Conservation (phyloP, 2,888 invertebrate species). For the Thysanoteuthis rhombus region DNA sequence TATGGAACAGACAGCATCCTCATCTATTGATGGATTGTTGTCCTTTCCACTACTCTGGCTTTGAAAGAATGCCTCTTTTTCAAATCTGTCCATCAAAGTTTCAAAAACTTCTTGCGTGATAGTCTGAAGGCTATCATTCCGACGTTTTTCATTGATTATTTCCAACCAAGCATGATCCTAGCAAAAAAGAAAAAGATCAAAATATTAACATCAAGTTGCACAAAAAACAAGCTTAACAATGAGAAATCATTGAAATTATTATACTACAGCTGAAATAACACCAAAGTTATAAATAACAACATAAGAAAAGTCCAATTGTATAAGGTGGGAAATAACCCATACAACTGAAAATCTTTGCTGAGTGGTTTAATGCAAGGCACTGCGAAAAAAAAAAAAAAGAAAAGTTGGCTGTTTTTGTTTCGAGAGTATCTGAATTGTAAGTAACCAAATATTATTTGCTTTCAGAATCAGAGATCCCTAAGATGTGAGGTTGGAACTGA, state of each 20-base stretch:
- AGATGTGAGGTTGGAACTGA: no score
- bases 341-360: no score
- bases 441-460: no score
- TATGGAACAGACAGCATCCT: conserved; percentile 98
- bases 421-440: no score
- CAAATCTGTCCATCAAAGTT: conserved; percentile 94
- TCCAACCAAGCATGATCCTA: conserved; percentile 91
- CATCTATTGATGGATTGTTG: conserved; percentile 82
- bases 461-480: no score
- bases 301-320: background rate
- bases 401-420: no score
- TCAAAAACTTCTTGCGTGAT: conserved; percentile 92
- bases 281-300: background rate
- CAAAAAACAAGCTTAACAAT: no score
- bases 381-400: no score
- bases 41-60: conserved; percentile 70
- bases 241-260: background rate
- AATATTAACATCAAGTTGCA: no score
- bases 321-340: background rate
- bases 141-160: conserved; percentile 85
- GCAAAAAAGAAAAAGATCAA: conserved; percentile 37
- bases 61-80: conserved; percentile 83
- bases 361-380: no score
- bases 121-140: conserved; percentile 72
- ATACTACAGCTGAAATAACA: background rate